Percentiles rank a stretch among this genome's conserved stretches.
phyloP scores from a whole-genome alignment of 2,113 vertebrate species.

The Galbula dea region DNA sequence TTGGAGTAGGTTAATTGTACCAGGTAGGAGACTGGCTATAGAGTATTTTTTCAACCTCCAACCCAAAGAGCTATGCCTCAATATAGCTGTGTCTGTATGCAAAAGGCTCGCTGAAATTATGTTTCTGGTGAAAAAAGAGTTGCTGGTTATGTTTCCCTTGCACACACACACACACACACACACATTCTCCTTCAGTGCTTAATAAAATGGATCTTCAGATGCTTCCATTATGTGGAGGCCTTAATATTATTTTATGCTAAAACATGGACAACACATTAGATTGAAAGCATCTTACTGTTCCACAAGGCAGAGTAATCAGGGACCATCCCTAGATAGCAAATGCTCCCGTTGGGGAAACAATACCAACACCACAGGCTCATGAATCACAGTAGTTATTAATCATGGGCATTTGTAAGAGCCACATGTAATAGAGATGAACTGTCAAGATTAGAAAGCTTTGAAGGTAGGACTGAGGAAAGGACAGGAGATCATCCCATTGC shows the following conservation, averaged over 20 bases:
- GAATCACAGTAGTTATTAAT: conserved; percentile 54
- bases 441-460: background rate
- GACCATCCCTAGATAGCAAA: conserved; percentile 39
- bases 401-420: conserved; percentile 3
- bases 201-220: conserved; percentile 59
- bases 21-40: background rate
- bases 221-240: conserved; percentile 55
- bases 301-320: conserved; percentile 42
- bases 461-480: background rate
- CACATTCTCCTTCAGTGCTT: conserved; percentile 38
- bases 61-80: background rate
- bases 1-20: conserved; percentile 25
- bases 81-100: rapidly evolving
- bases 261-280: conserved; percentile 31
- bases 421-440: background rate
- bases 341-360: conserved; percentile 52
- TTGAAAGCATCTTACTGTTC: conserved; percentile 59
- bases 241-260: conserved; percentile 70
- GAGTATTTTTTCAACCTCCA: background rate
- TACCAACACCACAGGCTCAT: conserved; percentile 40
- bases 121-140: background rate
- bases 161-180: background rate
- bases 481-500: background rate
- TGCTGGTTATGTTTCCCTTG: conserved; percentile 3
- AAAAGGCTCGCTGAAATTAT: background rate